Base-by-base conservation (phyloP, 1,140 invertebrate genomes). In the Drosophila truncata region DNA sequence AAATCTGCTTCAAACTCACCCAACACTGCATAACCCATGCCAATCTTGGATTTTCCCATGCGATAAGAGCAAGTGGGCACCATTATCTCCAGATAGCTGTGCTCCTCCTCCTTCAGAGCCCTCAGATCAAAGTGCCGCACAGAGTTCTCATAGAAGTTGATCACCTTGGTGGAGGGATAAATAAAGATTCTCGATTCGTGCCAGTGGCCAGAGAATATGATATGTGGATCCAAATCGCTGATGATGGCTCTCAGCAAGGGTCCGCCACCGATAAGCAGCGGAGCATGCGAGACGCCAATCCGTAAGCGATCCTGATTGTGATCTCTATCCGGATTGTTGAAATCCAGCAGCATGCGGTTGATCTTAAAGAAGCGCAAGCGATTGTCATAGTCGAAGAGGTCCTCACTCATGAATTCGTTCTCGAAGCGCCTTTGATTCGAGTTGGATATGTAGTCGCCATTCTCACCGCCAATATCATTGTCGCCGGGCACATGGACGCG, bases 391-490 rank as follows among this genome's bases (percentile, higher is more conserved):
- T 93, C 93, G 52, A 96, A 94, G 2, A 95, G 91, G 82, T 95
- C 94, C 13, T 96, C 94, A 76, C 96, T 95, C 47, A 94, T 94
- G 92, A 97, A 98, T 63, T 96, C 94, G 81, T 95, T 94, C 76
- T 96, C 95, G 93, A 98, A 99, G 91, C 97, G 95, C 31, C 95
- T 93, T 23, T 97, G 92, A 93, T 98, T 97, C 46, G 95, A 93
- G 33, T 93, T 82, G 42, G 95, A 96, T 41, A 98, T 95, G 65
- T 94, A 93, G 92, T 98, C 92, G n/a, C 91, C 96, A 84, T 95
- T 95, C 93, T 99, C 98, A 27, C 98, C 98, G 25, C 98, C 98
- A 79, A 99, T 97, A 91, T 99, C 98, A 94, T 99, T 99, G 92
- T 99, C 98, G 20, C 98, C 98, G 39, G 98, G 97, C 67, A 99